Percentiles rank a stretch among this genome's conserved stretches.
phyloP scores from a whole-genome alignment of 2,113 vertebrate genomes.

The Theristicus caerulescens region DNA sequence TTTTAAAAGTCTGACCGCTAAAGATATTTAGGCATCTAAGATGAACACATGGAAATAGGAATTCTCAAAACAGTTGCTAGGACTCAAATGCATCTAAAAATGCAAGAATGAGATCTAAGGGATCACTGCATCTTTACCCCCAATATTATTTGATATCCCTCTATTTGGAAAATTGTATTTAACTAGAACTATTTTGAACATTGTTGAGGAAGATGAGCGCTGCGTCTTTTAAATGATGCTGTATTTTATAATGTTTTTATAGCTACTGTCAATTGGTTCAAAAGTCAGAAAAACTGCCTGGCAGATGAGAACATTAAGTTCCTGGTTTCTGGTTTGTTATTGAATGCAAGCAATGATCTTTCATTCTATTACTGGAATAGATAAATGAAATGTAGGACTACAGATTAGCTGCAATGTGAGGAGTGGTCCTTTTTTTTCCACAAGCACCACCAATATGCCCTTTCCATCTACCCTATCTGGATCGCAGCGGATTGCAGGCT shows the following conservation, averaged over 20 bases:
- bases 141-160: neutral
- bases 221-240: neutral
- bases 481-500: neutral
- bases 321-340: neutral
- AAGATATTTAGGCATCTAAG: neutral
- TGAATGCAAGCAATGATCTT: neutral
- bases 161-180: neutral
- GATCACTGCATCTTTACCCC: neutral
- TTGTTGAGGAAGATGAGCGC: neutral
- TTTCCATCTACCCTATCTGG: neutral
- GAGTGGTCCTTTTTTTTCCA: neutral
- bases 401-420: neutral
- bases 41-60: neutral
- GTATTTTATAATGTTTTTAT: neutral
- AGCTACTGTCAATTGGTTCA: neutral
- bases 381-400: neutral
- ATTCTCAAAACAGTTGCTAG: neutral
- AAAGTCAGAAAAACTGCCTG: slow-evolving; percentile 7
- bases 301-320: slow-evolving; percentile 12
- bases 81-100: neutral
- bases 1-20: neutral
- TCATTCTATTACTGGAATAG: neutral
- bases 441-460: neutral
- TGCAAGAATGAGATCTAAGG: neutral
- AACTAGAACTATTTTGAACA: neutral